These are phyloP conservation scores for Neogobius melanostomus DNA, from an alignment of 2,113 vertebrate species.

Conservation along the genomic window DNA sequence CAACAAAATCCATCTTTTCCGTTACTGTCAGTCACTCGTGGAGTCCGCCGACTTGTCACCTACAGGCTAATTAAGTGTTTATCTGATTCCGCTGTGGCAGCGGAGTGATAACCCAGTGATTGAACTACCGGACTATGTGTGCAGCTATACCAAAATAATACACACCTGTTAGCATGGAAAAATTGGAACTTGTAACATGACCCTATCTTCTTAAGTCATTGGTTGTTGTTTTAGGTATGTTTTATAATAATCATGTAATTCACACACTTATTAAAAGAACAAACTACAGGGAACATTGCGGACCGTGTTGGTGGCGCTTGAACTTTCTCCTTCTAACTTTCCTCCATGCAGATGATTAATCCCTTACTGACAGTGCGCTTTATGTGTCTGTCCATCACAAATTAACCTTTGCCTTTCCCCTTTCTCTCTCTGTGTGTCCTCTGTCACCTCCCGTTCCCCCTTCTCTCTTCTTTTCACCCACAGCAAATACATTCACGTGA, in stretches of 20 bases:
- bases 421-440: constrained; percentile 20
- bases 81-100: too few species aligned
- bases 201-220: too few species aligned
- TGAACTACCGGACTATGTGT: too few species aligned
- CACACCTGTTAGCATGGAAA: too few species aligned
- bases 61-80: too few species aligned
- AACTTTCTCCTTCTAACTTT: constrained; percentile 62
- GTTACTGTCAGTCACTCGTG: too few species aligned
- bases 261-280: not conserved
- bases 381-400: constrained; percentile 60
- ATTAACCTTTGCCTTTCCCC: constrained; percentile 68
- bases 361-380: constrained; percentile 56
- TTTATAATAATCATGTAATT: not conserved
- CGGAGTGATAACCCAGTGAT: too few species aligned
- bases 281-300: not conserved
- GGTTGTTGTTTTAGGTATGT: not conserved
- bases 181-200: too few species aligned
- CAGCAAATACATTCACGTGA: constrained; percentile 99
- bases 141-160: too few species aligned
- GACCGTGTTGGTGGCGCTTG: constrained; percentile 6
- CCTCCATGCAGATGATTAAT: constrained; percentile 65
- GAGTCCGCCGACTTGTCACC: too few species aligned
- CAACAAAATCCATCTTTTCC: too few species aligned
- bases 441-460: constrained; percentile 25
- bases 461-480: constrained; percentile 57